Evolutionary conservation across 2,113 vertebrate genomes (phyloP).

Genomic region (Cyphomyrus discorhynchus): DNA sequence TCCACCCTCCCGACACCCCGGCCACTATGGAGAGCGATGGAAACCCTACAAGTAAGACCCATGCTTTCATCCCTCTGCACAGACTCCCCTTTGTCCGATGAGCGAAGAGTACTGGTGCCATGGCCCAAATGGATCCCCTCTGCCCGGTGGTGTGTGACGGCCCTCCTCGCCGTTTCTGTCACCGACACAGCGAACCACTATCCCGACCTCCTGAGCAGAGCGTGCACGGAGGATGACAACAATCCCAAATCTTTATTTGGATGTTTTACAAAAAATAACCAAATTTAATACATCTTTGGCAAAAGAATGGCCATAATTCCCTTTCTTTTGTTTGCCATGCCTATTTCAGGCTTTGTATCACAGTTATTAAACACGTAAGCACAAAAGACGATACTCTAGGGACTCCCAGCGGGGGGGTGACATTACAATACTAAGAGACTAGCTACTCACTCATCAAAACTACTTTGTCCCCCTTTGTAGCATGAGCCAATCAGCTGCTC

Average conservation of each 20-base stretch:
- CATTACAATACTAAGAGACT: constrained; percentile 20
- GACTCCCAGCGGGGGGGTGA: constrained; percentile 8
- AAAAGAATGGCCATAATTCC: neutral
- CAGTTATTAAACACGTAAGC: constrained; percentile 18
- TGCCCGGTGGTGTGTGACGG: neutral
- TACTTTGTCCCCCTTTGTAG: constrained; percentile 16
- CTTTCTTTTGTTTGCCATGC: neutral
- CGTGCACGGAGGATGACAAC: neutral
- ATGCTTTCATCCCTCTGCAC: neutral
- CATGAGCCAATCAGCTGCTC: constrained; percentile 7
- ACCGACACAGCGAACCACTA: neutral
- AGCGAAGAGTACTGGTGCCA: neutral
- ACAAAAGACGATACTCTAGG: constrained; percentile 18
- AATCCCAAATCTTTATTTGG: neutral
- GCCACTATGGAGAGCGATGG: neutral
- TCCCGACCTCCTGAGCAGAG: neutral
- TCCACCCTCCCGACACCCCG: neutral
- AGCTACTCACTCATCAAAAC: constrained; percentile 27
- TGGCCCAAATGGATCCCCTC: neutral
- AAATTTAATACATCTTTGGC: neutral
- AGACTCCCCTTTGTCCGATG: neutral
- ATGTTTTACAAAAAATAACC: neutral
- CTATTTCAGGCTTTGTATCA: neutral
- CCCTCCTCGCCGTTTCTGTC: neutral
- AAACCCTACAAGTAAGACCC: neutral